Evolutionary conservation across 2,888 invertebrate genomes (phyloP).

Genomic region (Neoaliturus tenellus): DNA sequence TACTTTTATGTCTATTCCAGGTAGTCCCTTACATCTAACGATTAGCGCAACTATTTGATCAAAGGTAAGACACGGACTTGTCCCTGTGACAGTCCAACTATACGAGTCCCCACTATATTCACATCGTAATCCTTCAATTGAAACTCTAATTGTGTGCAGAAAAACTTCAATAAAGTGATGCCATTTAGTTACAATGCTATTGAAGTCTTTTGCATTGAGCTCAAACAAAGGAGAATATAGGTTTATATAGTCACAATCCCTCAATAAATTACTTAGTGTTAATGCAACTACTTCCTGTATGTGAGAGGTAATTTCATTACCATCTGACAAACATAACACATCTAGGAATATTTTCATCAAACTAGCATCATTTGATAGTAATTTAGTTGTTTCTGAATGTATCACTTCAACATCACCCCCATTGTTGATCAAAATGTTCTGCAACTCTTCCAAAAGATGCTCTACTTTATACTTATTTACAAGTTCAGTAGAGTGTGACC

Average conservation of each 20-base stretch:
- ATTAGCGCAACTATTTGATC: background rate
- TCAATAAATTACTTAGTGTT: background rate
- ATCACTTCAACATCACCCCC: constrained; percentile 5
- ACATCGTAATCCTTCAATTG: background rate
- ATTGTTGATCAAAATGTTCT: background rate
- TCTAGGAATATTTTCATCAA: background rate
- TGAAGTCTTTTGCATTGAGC: background rate
- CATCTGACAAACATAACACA: background rate
- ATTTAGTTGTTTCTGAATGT: background rate
- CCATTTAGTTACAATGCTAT: background rate
- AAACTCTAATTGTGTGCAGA: background rate
- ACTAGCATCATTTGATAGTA: background rate
- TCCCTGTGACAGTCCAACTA: background rate
- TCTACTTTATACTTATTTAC: background rate
- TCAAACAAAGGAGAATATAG: background rate
- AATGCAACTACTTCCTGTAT: constrained; percentile 11
- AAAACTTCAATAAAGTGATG: background rate
- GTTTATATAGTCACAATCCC: background rate
- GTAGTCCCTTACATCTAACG: background rate
- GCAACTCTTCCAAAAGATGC: background rate
- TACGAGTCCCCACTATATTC: background rate
- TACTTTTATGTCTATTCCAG: background rate
- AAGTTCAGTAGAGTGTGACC: background rate
- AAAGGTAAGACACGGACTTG: background rate
- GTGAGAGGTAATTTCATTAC: background rate